Conservation (phyloP, 2,113 vertebrate species). For the Eleginops maclovinus region DNA sequence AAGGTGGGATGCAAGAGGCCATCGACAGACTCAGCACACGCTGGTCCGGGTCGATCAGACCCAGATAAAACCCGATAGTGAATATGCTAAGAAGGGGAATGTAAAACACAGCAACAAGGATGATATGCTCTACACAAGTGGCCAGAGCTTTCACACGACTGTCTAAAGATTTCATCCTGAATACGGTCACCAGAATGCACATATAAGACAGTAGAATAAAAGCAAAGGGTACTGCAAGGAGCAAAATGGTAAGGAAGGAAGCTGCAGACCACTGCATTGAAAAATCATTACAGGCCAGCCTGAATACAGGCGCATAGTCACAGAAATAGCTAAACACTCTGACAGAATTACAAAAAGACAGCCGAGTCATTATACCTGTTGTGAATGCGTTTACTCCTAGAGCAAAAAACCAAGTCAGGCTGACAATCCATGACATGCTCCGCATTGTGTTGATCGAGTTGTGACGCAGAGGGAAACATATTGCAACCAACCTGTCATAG, state of each 20-base stretch:
- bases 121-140: constrained; percentile 77
- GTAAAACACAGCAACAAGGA: constrained; percentile 77
- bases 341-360: constrained; percentile 77
- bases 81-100: constrained; percentile 60
- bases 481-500: constrained; percentile 76
- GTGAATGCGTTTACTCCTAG: rapidly evolving
- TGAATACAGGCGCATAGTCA: constrained; percentile 77
- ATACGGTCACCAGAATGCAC: constrained; percentile 73
- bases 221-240: constrained; percentile 32
- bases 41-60: constrained; percentile 58
- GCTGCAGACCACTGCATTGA: constrained; percentile 70
- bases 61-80: constrained; percentile 60
- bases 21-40: constrained; percentile 73
- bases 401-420: constrained; percentile 45
- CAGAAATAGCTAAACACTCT: constrained; percentile 80
- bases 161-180: constrained; percentile 72
- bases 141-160: constrained; percentile 67
- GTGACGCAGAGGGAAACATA: constrained; percentile 77
- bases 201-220: constrained; percentile 68
- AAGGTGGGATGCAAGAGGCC: constrained; percentile 75
- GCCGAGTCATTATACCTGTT: constrained; percentile 49
- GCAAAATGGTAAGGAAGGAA: constrained; percentile 36
- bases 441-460: constrained; percentile 72
- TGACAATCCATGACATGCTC: constrained; percentile 71
- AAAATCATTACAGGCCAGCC: constrained; percentile 75